Conservation (phyloP, 23 tunicate species). For the Styela clava region DNA sequence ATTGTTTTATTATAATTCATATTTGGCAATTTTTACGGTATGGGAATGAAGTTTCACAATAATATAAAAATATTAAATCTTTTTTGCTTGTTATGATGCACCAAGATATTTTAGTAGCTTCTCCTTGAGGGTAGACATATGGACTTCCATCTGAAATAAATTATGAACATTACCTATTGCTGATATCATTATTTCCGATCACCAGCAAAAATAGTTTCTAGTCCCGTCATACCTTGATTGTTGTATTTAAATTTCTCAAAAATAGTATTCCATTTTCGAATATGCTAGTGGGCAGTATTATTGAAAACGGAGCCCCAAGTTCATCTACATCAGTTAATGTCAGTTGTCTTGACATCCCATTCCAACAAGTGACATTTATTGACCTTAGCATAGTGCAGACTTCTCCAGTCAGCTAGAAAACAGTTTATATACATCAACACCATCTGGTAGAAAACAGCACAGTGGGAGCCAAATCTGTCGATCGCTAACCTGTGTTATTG, state of each 20-base stretch:
- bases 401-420: conserved; percentile 31
- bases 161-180: too few relatives aligned
- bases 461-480: too few relatives aligned
- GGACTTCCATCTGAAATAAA: conserved; percentile 38
- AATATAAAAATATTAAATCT: too few relatives aligned
- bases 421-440: too few relatives aligned
- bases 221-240: conserved; percentile 54
- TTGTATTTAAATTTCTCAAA: conserved; percentile 33
- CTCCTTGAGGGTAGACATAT: conserved; percentile 29
- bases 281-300: conserved; percentile 27
- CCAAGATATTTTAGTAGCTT: conserved; percentile 29
- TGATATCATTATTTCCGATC: too few relatives aligned
- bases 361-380: conserved; percentile 48
- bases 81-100: conserved; percentile 35
- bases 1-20: too few relatives aligned
- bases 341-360: conserved; percentile 25
- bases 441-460: too few relatives aligned
- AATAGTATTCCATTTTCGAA: conserved; percentile 37
- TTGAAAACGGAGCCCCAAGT: conserved; percentile 28
- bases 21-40: too few relatives aligned
- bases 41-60: too few relatives aligned
- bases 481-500: neutral
- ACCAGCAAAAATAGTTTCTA: too few relatives aligned
- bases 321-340: conserved; percentile 25
- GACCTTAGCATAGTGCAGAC: conserved; percentile 13